These are phyloP conservation scores for Gambelia wislizenii DNA, from an alignment of 2,797 vertebrate species.

Conservation along the genomic window DNA sequence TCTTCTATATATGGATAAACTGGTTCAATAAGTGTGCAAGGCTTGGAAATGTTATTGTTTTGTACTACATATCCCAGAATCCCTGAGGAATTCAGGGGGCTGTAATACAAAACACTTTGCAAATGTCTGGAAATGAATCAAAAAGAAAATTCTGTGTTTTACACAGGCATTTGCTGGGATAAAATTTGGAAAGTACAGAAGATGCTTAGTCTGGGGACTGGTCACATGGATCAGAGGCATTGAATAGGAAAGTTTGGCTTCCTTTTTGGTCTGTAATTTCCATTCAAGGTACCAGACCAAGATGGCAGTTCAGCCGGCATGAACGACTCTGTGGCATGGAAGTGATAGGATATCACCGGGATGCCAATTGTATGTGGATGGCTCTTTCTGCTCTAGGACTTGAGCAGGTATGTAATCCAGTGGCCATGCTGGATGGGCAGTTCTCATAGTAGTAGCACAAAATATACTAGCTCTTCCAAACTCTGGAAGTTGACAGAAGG, in stretches of 20 bases:
- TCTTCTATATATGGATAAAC: neutral
- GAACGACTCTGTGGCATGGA: conserved; percentile 23
- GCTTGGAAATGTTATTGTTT: too few species aligned
- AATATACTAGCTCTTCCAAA: too few species aligned
- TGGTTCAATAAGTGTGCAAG: neutral
- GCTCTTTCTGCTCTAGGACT: conserved; percentile 13
- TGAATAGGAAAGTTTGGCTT: neutral
- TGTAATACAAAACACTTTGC: too few species aligned
- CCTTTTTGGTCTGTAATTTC: neutral
- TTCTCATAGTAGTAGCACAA: too few species aligned
- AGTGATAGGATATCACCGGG: conserved; percentile 23
- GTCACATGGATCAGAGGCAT: neutral
- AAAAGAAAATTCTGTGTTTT: neutral
- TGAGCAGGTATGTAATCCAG: conserved; percentile 13
- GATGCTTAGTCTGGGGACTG: neutral
- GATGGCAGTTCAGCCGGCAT: conserved; percentile 26
- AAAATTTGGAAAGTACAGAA: neutral
- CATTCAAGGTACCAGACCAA: conserved; percentile 25
- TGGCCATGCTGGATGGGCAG: neutral
- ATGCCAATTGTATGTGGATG: conserved; percentile 19
- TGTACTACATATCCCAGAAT: too few species aligned
- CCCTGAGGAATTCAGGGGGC: too few species aligned
- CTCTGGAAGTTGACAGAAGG: too few species aligned
- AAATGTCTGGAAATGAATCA: neutral
- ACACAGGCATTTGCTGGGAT: neutral